Evolutionary conservation across 2,797 vertebrate species (phyloP).

Genomic region (Chelon auratus): DNA sequence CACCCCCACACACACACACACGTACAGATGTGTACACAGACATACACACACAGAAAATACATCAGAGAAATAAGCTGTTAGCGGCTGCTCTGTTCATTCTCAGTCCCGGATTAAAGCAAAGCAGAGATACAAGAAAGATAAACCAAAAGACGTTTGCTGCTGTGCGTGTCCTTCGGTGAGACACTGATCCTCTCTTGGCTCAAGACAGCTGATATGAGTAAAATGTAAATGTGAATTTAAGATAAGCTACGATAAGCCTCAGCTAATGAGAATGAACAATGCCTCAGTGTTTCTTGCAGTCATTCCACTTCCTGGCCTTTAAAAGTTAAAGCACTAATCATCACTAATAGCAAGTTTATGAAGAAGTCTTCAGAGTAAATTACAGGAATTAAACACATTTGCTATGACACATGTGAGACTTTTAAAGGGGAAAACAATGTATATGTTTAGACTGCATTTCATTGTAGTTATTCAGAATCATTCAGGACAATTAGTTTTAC

Average conservation of each 20-base stretch:
- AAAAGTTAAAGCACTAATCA: slow-evolving; percentile 20
- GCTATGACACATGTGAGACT: not conserved
- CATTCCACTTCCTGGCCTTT: not conserved
- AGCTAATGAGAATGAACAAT: slow-evolving; percentile 28
- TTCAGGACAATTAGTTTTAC: too few species aligned
- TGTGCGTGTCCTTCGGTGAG: slow-evolving; percentile 31
- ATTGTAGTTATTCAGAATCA: too few species aligned
- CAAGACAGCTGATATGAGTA: slow-evolving; percentile 14
- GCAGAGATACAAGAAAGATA: slow-evolving; percentile 10
- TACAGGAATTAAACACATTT: not conserved
- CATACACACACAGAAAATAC: slow-evolving; percentile 41
- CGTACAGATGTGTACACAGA: slow-evolving; percentile 19
- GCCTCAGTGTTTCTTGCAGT: not conserved
- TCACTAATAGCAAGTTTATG: not conserved
- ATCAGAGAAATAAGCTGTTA: slow-evolving; percentile 55
- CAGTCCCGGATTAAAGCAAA: slow-evolving; percentile 24
- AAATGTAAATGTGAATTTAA: slow-evolving; percentile 29
- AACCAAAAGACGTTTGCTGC: not conserved
- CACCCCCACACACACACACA: slow-evolving; percentile 38
- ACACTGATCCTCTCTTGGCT: slow-evolving; percentile 3
- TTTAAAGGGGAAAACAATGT: not conserved
- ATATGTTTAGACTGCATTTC: not conserved
- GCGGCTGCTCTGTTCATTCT: slow-evolving; percentile 14
- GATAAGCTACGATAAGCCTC: slow-evolving; percentile 34
- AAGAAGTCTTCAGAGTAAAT: not conserved